phyloP scores from a whole-genome alignment of 2,113 vertebrate species.

The Lucifuga dentata region DNA sequence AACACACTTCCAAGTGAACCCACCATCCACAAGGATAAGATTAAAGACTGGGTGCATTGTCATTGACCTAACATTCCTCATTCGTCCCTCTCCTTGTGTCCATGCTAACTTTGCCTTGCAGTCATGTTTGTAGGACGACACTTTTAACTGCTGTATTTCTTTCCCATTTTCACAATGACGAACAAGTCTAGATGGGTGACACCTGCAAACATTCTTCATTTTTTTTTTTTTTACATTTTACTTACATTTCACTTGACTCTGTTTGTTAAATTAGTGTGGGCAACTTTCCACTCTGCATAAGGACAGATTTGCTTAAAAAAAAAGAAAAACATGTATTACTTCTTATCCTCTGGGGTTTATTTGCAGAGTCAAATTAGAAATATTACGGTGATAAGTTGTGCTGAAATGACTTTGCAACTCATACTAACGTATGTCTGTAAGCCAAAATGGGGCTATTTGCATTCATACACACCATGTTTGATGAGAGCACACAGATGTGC shows the following conservation, averaged over 20 bases:
- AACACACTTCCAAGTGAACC: too few species aligned
- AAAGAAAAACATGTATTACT: constrained; percentile 56
- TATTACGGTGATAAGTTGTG: constrained; percentile 56
- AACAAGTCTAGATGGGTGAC: constrained; percentile 15
- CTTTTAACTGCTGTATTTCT: constrained; percentile 37
- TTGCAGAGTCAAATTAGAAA: constrained; percentile 68
- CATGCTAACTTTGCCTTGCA: constrained; percentile 6
- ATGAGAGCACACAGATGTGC: constrained; percentile 69
- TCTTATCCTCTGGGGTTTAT: constrained; percentile 62
- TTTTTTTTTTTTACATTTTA: too few species aligned
- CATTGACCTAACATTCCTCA: constrained; percentile 43
- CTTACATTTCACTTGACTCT: constrained; percentile 45
- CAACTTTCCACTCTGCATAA: constrained; percentile 53
- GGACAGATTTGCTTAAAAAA: constrained; percentile 43
- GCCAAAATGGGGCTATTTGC: constrained; percentile 62
- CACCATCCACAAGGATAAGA: too few species aligned
- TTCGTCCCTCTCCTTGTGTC: constrained; percentile 41
- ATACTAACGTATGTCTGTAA: constrained; percentile 56
- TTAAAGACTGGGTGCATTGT: too few species aligned
- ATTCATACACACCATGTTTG: constrained; percentile 45
- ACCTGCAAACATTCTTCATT: too few species aligned
- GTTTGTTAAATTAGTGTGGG: constrained; percentile 59
- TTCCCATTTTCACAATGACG: constrained; percentile 39
- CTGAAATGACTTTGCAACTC: constrained; percentile 50
- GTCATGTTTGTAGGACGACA: too few species aligned